Percentiles rank a stretch among this genome's conserved stretches.
phyloP scores from a whole-genome alignment of 1,140 invertebrate species.

The Streblospio benedicti region DNA sequence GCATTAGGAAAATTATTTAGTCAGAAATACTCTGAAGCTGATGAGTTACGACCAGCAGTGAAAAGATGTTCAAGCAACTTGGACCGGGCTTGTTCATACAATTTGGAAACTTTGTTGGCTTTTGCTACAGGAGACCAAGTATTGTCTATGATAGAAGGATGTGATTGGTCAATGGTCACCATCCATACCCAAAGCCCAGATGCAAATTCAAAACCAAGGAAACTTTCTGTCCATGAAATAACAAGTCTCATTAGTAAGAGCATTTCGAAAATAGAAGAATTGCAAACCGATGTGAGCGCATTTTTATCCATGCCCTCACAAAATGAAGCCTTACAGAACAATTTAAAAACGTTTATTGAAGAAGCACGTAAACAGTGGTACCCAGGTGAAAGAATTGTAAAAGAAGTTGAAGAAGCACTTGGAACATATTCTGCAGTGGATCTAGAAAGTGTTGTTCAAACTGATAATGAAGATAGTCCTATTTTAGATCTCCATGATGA shows the following conservation, averaged over 20 bases:
- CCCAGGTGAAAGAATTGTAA: background rate
- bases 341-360: background rate
- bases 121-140: background rate
- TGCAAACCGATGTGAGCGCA: background rate
- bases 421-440: no score
- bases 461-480: no score
- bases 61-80: background rate
- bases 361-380: background rate
- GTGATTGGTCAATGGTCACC: background rate
- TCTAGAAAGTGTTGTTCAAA: no score
- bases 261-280: background rate
- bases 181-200: no score
- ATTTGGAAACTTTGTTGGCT: background rate
- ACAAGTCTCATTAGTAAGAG: background rate
- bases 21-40: background rate
- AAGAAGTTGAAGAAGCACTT: constrained; percentile 2
- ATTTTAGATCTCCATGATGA: background rate
- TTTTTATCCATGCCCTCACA: background rate
- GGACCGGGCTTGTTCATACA: background rate
- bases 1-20: background rate
- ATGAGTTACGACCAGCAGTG: background rate
- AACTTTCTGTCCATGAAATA: background rate
- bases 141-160: background rate
- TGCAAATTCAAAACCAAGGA: background rate
- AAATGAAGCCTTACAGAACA: background rate